These are phyloP conservation scores for Eilema caniola DNA, from an alignment of 2,888 invertebrate genomes.

Conservation along the genomic window DNA sequence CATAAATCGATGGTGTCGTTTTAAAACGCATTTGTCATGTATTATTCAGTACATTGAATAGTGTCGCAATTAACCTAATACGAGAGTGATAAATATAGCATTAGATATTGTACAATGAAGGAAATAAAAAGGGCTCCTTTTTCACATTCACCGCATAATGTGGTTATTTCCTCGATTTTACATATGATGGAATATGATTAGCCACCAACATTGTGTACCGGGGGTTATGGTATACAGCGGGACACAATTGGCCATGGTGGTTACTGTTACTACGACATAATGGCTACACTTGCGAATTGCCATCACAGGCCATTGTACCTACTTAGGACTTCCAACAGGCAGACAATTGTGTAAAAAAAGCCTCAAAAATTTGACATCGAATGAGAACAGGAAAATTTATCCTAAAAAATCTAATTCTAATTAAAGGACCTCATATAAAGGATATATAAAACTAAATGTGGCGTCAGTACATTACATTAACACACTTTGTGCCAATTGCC, in stretches of 20 bases:
- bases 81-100: constrained; percentile 13
- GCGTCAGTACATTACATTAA: constrained; percentile 23
- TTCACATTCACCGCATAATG: constrained; percentile 17
- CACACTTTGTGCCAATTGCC: constrained; percentile 48
- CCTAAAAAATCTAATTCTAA: constrained; percentile 17
- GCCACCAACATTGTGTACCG: too few species aligned
- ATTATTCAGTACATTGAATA: neutral
- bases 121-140: constrained; percentile 15
- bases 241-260: too few species aligned
- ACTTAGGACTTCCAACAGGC: neutral
- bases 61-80: neutral
- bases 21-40: neutral
- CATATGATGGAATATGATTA: too few species aligned
- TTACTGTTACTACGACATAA: too few species aligned
- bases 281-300: too few species aligned
- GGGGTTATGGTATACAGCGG: too few species aligned
- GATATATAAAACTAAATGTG: constrained; percentile 11
- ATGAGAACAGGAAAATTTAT: neutral
- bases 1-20: too few species aligned
- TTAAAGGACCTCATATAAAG: constrained; percentile 11
- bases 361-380: constrained; percentile 3
- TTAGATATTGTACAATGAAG: neutral
- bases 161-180: constrained; percentile 16
- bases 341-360: neutral
- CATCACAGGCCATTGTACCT: too few species aligned